Base-by-base conservation (phyloP, 2,888 invertebrate genomes). In the Acleris literana region DNA sequence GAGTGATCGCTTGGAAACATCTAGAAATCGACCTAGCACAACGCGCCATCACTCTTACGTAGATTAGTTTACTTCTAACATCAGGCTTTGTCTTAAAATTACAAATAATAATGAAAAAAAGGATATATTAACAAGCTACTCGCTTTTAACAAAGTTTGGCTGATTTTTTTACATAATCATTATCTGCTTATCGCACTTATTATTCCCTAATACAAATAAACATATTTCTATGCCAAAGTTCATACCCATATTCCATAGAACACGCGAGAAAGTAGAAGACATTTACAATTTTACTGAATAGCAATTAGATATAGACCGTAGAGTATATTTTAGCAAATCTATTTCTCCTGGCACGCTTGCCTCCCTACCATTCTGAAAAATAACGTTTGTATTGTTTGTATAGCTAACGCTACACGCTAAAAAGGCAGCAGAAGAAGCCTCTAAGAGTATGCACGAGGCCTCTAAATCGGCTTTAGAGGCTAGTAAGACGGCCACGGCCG, bases 331-430 rank as follows among this genome's bases (percentile, higher is more conserved):
- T 46, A 39, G 13, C 39, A 1, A 5, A 9, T 5, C 11, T 9
- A 3, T n/a, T 54, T 46, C n/a, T 54, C 44, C 16, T 56, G 13
- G 29, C 48, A 55, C 52, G 51, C 44, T 44, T 39, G 39, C 13
- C 11, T 9, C 13, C 39, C 11, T 13, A 1, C 13, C 13, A 29
- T 46, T 46, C 7, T 46, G 6, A 16, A n/a, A 7, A 17, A 46
- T 17, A n/a, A 46, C 46, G 13, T 13, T 4, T 39, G 18, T 43
- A n/a, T 16, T 43, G 13, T 59, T 67, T 71, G 70, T 61, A 17
- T 77, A 97, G 97, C 90, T 97, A 2, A 97, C 97, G 1, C 93
- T 96, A 43, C 97, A 97, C 74, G 97, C 97, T 0, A 98, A 97
- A 82, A 97, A 97, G 80, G 97, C 97, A 0, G 96, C 97, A 0